Conservation (phyloP, 2,888 invertebrate species). For the Acleris emargana region DNA sequence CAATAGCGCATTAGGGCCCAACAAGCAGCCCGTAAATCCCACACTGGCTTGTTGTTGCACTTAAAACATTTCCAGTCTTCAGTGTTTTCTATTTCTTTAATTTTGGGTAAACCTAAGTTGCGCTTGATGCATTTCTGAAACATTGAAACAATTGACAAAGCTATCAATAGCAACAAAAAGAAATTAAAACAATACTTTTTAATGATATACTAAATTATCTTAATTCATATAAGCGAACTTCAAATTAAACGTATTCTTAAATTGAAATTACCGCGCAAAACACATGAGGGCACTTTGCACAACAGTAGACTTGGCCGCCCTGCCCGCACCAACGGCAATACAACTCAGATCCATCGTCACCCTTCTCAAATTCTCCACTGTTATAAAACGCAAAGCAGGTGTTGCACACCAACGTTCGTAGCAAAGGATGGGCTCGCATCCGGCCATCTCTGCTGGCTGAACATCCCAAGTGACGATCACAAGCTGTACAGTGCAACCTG, state of each 20-base stretch:
- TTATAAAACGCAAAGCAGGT: conserved; percentile 90
- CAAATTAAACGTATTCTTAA: conserved; percentile 3
- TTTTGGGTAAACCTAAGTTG: conserved; percentile 86
- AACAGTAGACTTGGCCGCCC: conserved; percentile 91
- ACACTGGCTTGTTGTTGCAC: conserved; percentile 87
- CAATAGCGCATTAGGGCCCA: conserved; percentile 89
- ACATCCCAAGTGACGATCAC: conserved; percentile 89
- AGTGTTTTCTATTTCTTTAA: conserved; percentile 88
- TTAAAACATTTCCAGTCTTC: conserved; percentile 93
- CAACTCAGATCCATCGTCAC: conserved; percentile 92
- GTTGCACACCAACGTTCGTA: conserved; percentile 88
- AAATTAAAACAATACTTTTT: too few relatives aligned
- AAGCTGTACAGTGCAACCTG: conserved; percentile 89
- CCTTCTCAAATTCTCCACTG: conserved; percentile 92
- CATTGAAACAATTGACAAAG: conserved; percentile 35
- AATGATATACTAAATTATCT: too few relatives aligned
- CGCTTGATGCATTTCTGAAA: conserved; percentile 89
- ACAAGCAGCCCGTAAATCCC: conserved; percentile 86
- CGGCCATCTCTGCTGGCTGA: conserved; percentile 85
- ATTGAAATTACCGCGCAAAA: conserved; percentile 85
- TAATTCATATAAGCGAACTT: neutral
- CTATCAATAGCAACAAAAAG: too few relatives aligned
- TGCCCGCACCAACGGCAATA: conserved; percentile 94
- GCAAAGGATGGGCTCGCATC: conserved; percentile 88
- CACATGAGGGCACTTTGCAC: conserved; percentile 89